Evolutionary conservation across 37 sponge, comb jelly and placozoan species (phyloP).

Genomic region (Spongilla lacustris): DNA sequence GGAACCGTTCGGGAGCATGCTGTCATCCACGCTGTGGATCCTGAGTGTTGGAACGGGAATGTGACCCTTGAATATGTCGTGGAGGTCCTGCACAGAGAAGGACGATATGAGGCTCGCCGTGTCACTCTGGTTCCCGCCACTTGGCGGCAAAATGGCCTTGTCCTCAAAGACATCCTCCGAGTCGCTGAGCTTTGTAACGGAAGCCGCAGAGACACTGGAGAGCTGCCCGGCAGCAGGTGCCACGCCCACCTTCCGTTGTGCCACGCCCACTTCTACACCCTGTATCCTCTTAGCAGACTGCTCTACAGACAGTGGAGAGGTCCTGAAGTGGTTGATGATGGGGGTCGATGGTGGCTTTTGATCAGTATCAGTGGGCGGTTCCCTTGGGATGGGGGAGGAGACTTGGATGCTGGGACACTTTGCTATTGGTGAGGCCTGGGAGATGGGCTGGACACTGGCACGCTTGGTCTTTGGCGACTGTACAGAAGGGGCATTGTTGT

Average conservation of each 20-base stretch:
- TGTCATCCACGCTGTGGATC: slow-evolving; percentile 26
- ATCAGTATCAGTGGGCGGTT: too few species aligned
- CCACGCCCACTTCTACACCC: too few species aligned
- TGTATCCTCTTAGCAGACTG: neutral
- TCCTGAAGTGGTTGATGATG: neutral
- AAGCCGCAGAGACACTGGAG: neutral
- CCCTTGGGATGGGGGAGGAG: too few species aligned
- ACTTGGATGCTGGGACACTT: too few species aligned
- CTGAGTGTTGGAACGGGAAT: neutral
- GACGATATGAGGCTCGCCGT: neutral
- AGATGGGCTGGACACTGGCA: neutral
- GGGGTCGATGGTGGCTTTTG: too few species aligned
- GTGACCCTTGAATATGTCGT: slow-evolving; percentile 24
- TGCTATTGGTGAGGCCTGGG: too few species aligned
- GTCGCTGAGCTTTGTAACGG: neutral
- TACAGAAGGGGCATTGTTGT: too few species aligned
- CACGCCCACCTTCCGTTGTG: too few species aligned
- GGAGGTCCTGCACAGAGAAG: slow-evolving; percentile 52
- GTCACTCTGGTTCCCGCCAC: neutral
- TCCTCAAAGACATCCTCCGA: neutral
- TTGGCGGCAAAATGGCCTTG: neutral
- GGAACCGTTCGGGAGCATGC: neutral
- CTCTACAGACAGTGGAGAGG: neutral
- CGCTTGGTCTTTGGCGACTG: neutral
- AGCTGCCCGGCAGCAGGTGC: neutral